phyloP scores from a whole-genome alignment of 2,797 vertebrate species.

The Xerus rutilus region DNA sequence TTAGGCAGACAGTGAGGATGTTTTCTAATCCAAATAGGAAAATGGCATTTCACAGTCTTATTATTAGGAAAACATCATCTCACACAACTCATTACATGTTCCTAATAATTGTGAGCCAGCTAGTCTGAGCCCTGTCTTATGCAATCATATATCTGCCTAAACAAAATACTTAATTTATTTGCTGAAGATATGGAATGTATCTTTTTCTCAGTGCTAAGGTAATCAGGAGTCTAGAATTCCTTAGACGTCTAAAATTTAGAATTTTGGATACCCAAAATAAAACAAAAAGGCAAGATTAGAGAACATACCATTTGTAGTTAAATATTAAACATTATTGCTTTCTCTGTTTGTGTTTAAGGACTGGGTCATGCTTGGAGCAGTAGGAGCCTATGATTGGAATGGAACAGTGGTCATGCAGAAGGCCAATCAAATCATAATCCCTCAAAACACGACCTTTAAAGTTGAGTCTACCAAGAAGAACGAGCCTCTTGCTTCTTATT shows the following conservation, averaged over 20 bases:
- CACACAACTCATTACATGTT: neutral
- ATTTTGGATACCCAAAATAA: neutral
- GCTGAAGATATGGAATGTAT: neutral
- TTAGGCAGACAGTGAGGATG: neutral
- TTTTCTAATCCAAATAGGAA: neutral
- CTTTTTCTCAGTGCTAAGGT: neutral
- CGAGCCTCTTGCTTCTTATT: slow-evolving; percentile 94
- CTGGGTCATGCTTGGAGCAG: slow-evolving; percentile 95
- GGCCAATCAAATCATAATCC: slow-evolving; percentile 84
- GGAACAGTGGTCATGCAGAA: slow-evolving; percentile 96
- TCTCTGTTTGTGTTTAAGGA: slow-evolving; percentile 86
- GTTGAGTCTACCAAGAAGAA: slow-evolving; percentile 88
- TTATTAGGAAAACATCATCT: neutral
- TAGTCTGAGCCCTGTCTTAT: neutral
- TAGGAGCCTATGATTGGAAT: slow-evolving; percentile 98
- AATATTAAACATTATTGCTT: neutral
- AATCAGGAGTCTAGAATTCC: neutral
- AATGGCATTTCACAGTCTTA: neutral
- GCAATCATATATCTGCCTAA: neutral
- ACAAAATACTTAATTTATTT: neutral
- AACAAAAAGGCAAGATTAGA: neutral
- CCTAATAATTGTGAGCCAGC: neutral
- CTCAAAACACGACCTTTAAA: slow-evolving; percentile 90
- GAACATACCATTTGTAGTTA: neutral
- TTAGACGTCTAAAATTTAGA: neutral